These are phyloP conservation scores for Pyrocoelia pectoralis DNA, from an alignment of 2,888 invertebrate species.

Conservation along the genomic window DNA sequence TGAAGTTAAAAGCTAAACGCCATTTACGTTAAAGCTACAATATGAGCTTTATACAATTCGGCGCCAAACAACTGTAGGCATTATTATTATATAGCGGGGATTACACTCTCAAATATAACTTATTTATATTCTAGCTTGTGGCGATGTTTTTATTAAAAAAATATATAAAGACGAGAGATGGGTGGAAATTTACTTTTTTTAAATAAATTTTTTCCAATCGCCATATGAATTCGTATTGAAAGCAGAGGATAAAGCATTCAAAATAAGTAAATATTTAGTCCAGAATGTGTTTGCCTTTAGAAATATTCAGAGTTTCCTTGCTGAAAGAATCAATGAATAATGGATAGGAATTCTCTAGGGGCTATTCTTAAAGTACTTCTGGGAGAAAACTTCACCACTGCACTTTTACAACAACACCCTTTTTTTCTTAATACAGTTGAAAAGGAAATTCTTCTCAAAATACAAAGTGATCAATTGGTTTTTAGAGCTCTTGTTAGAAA, in stretches of 20 bases:
- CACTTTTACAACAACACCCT: constrained; percentile 48
- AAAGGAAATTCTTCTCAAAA: constrained; percentile 35
- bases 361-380: constrained; percentile 49
- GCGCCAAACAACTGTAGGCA: constrained; percentile 9
- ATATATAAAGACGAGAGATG: no score
- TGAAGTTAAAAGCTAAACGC: constrained; percentile 6
- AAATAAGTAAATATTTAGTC: constrained; percentile 47
- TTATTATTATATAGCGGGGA: not conserved
- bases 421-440: constrained; percentile 21
- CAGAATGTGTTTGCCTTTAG: constrained; percentile 40
- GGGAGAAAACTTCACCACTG: constrained; percentile 48
- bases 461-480: constrained; percentile 35
- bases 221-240: not conserved
- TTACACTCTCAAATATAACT: not conserved
- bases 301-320: constrained; percentile 38
- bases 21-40: constrained; percentile 1
- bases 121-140: not conserved
- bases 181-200: not conserved
- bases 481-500: not conserved
- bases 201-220: not conserved
- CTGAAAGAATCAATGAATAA: constrained; percentile 52
- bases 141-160: not conserved
- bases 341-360: constrained; percentile 50
- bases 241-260: not conserved
- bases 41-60: constrained; percentile 3